Base-by-base conservation (phyloP, 2,113 vertebrate species). In the Alosa alosa region DNA sequence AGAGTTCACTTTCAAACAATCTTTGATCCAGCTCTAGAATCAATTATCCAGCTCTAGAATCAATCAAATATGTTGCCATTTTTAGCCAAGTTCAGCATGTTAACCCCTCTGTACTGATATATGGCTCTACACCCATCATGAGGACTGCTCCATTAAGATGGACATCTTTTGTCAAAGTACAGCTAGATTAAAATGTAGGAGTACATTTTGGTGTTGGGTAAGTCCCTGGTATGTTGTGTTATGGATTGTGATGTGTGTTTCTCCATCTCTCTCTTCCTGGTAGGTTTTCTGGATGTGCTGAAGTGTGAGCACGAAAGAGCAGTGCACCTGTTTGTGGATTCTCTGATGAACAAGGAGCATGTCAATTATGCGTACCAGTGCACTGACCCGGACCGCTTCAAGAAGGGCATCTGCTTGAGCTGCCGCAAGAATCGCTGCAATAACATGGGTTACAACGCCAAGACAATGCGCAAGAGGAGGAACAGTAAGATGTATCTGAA, bases 401-500 rank as follows among this genome's bases (percentile, higher is more conserved):
- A 97, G 92, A 99, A 97, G 90, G 98, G 98, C 0, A 97, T 99
- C 92, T 99, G 98, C 88, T 95, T 99, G 90, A 99, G 98, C 93
- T 99, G 98, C 93, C 94, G 98, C 82, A 99, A 98, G 90, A 97
- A 99, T 89, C 97, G 98, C 64, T 99, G 98, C 92, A 99, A 94
- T 10, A 95, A 94, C 91, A 97, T 99, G 0, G 98, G 98, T 85
- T 99, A 99, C 94, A 97, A 97, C 0, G 90, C 96, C 55, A 96
- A 95, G 87, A 97, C 94, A 81, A 97, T 94, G 50, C 93, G 96
- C 1, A 97, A 96, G 86, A 96, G 94, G 84, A 95, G 96, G 60
- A 99, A 97, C 90, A 97, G 90, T 91, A 99, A 97, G 90, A 99
- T 99, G 98, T 99, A 99, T 90, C 91, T 99, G 41, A 99, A 99